These are phyloP conservation scores for Hemibagrus wyckioides DNA, from an alignment of 2,113 vertebrate species.

Conservation along the genomic window DNA sequence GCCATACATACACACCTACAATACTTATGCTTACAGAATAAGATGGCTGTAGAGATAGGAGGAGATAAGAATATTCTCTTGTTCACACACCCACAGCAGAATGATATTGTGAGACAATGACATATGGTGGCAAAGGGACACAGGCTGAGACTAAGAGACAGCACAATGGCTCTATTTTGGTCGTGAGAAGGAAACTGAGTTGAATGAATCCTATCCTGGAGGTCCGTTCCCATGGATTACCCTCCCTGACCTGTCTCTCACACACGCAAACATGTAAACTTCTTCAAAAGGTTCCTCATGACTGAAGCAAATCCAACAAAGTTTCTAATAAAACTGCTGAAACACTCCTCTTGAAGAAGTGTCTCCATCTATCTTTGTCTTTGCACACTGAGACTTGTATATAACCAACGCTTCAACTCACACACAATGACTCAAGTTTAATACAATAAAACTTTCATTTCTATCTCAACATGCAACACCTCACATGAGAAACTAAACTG, in stretches of 20 bases:
- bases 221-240: slow-evolving; percentile 96
- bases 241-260: slow-evolving; percentile 39
- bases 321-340: not conserved
- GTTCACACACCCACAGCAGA: slow-evolving; percentile 84
- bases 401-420: slow-evolving; percentile 8
- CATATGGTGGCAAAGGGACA: slow-evolving; percentile 64
- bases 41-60: slow-evolving; percentile 1
- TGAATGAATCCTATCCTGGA: slow-evolving; percentile 99
- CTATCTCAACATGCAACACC: slow-evolving; percentile 38
- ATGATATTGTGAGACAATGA: slow-evolving; percentile 83
- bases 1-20: slow-evolving; percentile 41
- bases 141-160: slow-evolving; percentile 87
- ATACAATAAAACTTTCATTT: slow-evolving; percentile 19
- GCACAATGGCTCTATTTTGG: slow-evolving; percentile 99
- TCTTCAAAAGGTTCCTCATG: slow-evolving; percentile 15
- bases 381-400: slow-evolving; percentile 10
- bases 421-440: slow-evolving; percentile 26
- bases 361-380: slow-evolving; percentile 9
- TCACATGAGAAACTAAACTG: slow-evolving; percentile 36
- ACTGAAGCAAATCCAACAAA: not conserved
- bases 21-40: not conserved
- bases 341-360: not conserved
- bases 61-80: slow-evolving; percentile 68
- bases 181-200: slow-evolving; percentile 93
- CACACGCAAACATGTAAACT: slow-evolving; percentile 24